These are phyloP conservation scores for Aquatica leii DNA, from an alignment of 2,888 invertebrate species.

Conservation along the genomic window DNA sequence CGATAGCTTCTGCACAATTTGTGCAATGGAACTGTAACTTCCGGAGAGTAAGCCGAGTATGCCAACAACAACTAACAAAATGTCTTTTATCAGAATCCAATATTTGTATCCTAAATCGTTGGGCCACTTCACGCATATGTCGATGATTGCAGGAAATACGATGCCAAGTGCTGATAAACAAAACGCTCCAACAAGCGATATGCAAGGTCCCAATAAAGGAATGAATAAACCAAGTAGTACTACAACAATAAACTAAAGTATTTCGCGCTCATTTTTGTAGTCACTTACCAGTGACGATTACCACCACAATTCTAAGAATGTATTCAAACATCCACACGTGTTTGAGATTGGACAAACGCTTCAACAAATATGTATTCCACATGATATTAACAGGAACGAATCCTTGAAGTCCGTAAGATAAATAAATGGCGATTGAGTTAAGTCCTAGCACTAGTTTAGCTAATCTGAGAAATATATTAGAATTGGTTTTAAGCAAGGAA, in stretches of 20 bases:
- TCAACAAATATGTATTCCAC: constrained; percentile 65
- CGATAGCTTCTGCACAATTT: constrained; percentile 14
- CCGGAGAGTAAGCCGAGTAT: too few species aligned
- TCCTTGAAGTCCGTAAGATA: constrained; percentile 85
- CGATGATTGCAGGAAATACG: neutral
- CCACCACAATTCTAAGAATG: constrained; percentile 51
- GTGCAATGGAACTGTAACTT: too few species aligned
- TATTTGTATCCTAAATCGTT: constrained; percentile 63
- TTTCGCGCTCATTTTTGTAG: neutral
- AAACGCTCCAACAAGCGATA: too few species aligned
- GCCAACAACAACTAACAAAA: constrained; percentile 68
- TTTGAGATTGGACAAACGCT: too few species aligned
- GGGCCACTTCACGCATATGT: constrained; percentile 78
- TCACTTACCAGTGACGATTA: constrained; percentile 59
- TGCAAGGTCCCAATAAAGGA: constrained; percentile 79
- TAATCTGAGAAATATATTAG: constrained; percentile 66
- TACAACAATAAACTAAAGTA: constrained; percentile 60
- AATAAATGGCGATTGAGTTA: constrained; percentile 76
- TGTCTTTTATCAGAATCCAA: constrained; percentile 64
- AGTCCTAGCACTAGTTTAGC: constrained; percentile 70
- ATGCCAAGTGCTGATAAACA: constrained; percentile 57
- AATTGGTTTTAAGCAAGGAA: too few species aligned
- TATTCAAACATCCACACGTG: too few species aligned
- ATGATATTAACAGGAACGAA: constrained; percentile 83
- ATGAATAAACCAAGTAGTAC: constrained; percentile 78